Evolutionary conservation across 2,888 invertebrate genomes (phyloP).

Genomic region (Endomychus coccineus): DNA sequence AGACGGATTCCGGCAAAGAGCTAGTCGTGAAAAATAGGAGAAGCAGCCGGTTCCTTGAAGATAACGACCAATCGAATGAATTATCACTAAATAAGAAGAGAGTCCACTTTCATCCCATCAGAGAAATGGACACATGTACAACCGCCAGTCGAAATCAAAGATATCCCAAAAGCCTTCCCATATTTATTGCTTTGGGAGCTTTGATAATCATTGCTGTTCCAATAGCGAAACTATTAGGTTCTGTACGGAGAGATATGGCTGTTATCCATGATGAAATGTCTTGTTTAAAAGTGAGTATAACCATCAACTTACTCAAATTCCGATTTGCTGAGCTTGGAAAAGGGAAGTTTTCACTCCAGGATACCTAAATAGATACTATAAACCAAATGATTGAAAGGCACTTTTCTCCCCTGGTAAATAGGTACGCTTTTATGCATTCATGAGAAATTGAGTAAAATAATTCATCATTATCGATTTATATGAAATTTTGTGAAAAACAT

Average conservation of each 20-base stretch:
- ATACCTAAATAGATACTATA: too few species aligned
- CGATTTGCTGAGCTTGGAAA: too few species aligned
- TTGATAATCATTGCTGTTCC: constrained; percentile 12
- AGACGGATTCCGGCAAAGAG: not conserved
- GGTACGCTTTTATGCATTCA: too few species aligned
- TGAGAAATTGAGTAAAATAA: too few species aligned
- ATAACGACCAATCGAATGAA: constrained; percentile 1
- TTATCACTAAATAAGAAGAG: constrained; percentile 1
- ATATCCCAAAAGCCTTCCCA: constrained; percentile 5
- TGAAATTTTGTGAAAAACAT: too few species aligned
- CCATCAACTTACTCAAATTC: too few species aligned
- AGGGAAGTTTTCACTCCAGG: too few species aligned
- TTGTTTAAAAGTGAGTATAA: constrained; percentile 9
- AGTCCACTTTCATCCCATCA: constrained; percentile 2
- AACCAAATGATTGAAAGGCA: too few species aligned
- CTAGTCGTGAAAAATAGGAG: too few species aligned
- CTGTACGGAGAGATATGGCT: constrained; percentile 5
- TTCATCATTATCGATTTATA: too few species aligned
- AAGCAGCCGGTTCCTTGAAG: too few species aligned
- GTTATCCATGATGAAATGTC: constrained; percentile 8
- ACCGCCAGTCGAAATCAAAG: constrained; percentile 2
- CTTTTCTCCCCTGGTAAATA: too few species aligned
- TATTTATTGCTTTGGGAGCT: constrained; percentile 10
- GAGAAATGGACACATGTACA: constrained; percentile 6
- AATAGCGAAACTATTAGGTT: constrained; percentile 10